Conservation (phyloP, 2,888 invertebrate species). For the Furcula furcula region DNA sequence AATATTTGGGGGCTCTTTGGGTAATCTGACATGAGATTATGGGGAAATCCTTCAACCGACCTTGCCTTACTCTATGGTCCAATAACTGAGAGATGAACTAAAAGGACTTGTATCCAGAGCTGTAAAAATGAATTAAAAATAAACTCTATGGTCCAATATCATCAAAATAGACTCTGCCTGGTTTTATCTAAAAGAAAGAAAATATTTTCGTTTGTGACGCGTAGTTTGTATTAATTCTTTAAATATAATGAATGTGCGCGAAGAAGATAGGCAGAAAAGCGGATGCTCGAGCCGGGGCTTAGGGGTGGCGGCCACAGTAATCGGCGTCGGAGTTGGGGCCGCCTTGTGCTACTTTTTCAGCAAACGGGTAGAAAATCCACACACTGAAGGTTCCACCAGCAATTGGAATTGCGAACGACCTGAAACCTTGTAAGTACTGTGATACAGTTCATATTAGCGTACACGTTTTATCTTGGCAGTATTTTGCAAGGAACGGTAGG, state of each 20-base stretch:
- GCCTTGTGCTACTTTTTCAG: constrained; percentile 70
- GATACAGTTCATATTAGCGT: constrained; percentile 18
- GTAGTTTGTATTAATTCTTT: constrained; percentile 6
- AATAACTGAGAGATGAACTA: no score
- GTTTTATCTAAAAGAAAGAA: no score
- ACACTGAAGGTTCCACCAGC: constrained; percentile 52
- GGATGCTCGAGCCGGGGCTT: constrained; percentile 60
- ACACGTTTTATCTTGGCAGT: constrained; percentile 18
- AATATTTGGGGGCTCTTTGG: no score
- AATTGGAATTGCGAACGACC: constrained; percentile 48
- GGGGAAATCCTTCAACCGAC: no score
- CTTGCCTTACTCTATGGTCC: no score
- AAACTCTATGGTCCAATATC: no score
- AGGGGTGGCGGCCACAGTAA: constrained; percentile 65
- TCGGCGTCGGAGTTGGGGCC: constrained; percentile 71
- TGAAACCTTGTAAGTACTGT: constrained; percentile 45
- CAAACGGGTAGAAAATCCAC: constrained; percentile 54
- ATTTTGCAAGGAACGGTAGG: constrained; percentile 16
- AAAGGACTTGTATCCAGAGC: no score
- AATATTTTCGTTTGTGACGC: constrained; percentile 19
- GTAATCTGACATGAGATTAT: no score
- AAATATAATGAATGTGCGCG: constrained; percentile 61
- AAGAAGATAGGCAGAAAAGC: constrained; percentile 57
- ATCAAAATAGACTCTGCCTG: no score
- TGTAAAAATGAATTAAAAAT: no score